These are phyloP conservation scores for Columba janthina DNA, from an alignment of 2,113 vertebrate species.

Conservation along the genomic window DNA sequence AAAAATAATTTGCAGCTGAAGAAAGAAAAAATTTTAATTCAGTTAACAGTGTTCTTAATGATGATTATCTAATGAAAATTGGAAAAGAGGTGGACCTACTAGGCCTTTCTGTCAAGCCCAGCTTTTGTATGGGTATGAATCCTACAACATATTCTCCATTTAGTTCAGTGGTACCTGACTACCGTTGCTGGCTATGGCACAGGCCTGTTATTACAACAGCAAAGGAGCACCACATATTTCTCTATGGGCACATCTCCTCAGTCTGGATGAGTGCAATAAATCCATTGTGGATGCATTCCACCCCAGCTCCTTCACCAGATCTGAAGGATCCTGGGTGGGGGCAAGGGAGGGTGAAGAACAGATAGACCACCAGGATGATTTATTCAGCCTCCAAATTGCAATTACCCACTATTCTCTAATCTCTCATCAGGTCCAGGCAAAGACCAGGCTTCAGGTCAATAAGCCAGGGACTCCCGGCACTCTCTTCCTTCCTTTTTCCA, in stretches of 20 bases:
- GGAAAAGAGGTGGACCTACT: neutral
- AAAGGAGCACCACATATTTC: neutral
- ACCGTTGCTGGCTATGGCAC: neutral
- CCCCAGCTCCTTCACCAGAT: neutral
- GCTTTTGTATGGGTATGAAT: neutral
- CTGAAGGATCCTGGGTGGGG: neutral
- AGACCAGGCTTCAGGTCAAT: neutral
- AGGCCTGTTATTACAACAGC: neutral
- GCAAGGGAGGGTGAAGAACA: neutral
- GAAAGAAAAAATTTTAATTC: neutral
- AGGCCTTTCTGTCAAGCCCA: neutral
- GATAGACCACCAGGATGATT: neutral
- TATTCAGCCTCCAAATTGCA: neutral
- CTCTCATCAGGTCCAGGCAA: neutral
- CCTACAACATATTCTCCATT: neutral
- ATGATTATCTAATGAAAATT: neutral
- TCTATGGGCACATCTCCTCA: rapidly evolving
- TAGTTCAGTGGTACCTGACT: neutral
- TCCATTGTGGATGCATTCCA: neutral
- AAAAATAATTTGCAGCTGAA: neutral
- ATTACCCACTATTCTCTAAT: neutral
- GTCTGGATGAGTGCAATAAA: neutral
- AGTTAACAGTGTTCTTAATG: neutral
- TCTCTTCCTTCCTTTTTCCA: neutral
- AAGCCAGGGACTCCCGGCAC: neutral